Conservation (phyloP, 2,888 invertebrate genomes). For the Oxycera nigricornis region DNA sequence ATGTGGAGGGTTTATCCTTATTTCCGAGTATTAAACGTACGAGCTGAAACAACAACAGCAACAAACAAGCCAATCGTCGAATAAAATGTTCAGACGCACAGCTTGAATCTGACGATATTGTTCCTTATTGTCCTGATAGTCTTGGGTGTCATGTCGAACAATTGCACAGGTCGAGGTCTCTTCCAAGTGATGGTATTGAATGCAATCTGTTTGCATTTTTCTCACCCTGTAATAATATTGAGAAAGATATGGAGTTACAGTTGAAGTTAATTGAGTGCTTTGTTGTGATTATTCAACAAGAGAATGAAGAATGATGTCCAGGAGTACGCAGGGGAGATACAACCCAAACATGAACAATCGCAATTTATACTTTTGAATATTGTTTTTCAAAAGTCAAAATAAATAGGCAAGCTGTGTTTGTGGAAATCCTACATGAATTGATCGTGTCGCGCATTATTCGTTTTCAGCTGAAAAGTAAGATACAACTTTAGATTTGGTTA, state of each 20-base stretch:
- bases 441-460: too few species aligned
- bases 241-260: conserved; percentile 1
- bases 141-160: not conserved
- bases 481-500: too few species aligned
- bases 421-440: too few species aligned
- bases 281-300: conserved; percentile 31
- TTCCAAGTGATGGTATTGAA: conserved; percentile 19
- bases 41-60: not conserved
- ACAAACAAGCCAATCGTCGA: conserved; percentile 12
- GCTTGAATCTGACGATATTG: conserved; percentile 36
- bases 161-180: conserved; percentile 20
- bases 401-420: too few species aligned
- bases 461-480: too few species aligned
- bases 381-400: too few species aligned
- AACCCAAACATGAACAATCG: too few species aligned
- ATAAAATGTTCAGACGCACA: conserved; percentile 36
- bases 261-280: conserved; percentile 32
- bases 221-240: conserved; percentile 24
- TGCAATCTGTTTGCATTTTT: conserved; percentile 33
- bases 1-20: conserved; percentile 10
- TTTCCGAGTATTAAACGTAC: not conserved
- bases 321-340: too few species aligned
- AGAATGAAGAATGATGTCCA: not conserved
- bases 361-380: too few species aligned
- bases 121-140: conserved; percentile 15